Evolutionary conservation across 2,888 invertebrate species (phyloP).

Genomic region (Coecobrya sp.): DNA sequence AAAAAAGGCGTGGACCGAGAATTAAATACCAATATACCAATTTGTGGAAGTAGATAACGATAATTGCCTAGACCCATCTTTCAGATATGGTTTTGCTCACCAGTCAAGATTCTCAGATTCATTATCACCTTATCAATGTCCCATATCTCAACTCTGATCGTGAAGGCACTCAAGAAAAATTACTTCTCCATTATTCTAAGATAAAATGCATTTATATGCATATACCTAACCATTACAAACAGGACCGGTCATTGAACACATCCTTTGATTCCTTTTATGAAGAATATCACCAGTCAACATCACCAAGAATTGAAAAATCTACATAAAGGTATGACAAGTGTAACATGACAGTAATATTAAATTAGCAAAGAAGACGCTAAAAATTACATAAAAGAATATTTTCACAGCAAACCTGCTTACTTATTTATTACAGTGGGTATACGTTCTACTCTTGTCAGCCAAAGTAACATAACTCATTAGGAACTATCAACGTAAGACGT

Average conservation of each 20-base stretch:
- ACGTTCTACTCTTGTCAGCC: not conserved
- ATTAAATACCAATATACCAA: not conserved
- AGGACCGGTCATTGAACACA: constrained; percentile 14
- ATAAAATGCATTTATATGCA: not conserved
- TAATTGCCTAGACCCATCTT: not conserved
- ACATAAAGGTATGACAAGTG: not conserved
- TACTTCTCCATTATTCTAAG: not conserved
- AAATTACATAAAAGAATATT: constrained; percentile 22
- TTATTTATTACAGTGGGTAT: not conserved
- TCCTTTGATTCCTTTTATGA: not conserved
- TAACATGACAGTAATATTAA: constrained; percentile 24
- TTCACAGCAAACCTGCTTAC: not conserved
- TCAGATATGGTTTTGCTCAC: not conserved
- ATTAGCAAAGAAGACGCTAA: constrained; percentile 23
- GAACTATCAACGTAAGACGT: constrained; percentile 38
- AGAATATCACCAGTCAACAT: not conserved
- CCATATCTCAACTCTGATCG: constrained; percentile 11
- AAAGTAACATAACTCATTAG: constrained; percentile 26
- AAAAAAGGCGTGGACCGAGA: not conserved
- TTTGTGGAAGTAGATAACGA: constrained; percentile 1
- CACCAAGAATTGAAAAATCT: not conserved
- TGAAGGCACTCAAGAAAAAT: not conserved
- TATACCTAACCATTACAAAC: not conserved
- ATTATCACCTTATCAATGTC: constrained; percentile 36
- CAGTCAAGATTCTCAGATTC: not conserved